Conservation (phyloP, 2,797 vertebrate genomes). For the Lacerta viridis region DNA sequence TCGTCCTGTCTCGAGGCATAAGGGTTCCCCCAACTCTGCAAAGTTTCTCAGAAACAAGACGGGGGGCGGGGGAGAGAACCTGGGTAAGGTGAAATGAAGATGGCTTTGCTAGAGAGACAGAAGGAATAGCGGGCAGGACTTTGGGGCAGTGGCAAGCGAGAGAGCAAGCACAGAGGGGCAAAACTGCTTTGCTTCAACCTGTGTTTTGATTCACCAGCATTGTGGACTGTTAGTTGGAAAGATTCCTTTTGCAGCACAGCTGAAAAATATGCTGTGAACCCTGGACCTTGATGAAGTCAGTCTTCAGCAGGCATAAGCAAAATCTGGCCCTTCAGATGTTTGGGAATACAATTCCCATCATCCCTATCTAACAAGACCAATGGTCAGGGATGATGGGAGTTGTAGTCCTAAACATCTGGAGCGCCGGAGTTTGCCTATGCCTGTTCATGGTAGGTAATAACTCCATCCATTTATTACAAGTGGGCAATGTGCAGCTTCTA, state of each 20-base stretch:
- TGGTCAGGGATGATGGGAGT: too few species aligned
- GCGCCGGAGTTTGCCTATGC: too few species aligned
- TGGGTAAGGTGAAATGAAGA: background rate
- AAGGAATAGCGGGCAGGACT: background rate
- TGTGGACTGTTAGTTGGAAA: background rate
- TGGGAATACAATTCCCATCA: too few species aligned
- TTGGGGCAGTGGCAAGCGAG: background rate
- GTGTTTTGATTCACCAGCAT: slow-evolving; percentile 10
- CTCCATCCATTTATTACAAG: background rate
- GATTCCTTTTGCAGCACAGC: background rate
- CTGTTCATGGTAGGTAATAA: background rate
- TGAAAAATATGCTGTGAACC: background rate
- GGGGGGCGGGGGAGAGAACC: too few species aligned
- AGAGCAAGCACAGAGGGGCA: background rate
- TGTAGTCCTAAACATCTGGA: too few species aligned
- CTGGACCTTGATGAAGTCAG: background rate
- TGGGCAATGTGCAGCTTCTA: background rate
- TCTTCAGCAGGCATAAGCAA: background rate
- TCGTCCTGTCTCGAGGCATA: too few species aligned
- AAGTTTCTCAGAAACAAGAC: background rate
- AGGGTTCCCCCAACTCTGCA: background rate
- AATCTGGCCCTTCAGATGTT: too few species aligned
- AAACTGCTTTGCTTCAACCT: background rate
- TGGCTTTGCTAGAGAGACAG: background rate
- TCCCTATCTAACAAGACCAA: too few species aligned